These are phyloP conservation scores for Clarias laeviceps DNA, from an alignment of 2,797 vertebrate species.

Conservation along the genomic window DNA sequence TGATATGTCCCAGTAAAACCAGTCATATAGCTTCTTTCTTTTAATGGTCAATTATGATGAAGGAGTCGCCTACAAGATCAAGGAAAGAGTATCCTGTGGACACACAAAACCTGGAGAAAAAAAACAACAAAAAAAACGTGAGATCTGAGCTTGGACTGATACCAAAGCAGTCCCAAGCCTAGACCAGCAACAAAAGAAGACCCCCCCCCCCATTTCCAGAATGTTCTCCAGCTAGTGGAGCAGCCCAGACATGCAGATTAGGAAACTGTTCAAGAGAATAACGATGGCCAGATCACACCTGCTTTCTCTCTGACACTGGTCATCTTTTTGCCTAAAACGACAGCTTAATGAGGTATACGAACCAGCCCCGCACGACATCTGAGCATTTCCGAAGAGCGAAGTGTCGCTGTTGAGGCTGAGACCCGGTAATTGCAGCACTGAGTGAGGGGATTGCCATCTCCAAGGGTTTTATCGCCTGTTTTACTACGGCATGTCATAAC, in stretches of 20 bases:
- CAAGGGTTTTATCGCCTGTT: neutral
- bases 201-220: neutral
- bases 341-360: slow-evolving; percentile 31
- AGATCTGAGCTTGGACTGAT: neutral
- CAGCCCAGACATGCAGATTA: slow-evolving; percentile 40
- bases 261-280: slow-evolving; percentile 9
- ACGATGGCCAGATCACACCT: slow-evolving; percentile 39
- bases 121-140: neutral
- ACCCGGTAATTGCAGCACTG: neutral
- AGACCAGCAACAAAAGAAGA: neutral
- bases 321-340: slow-evolving; percentile 37
- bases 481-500: neutral
- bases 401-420: slow-evolving; percentile 2
- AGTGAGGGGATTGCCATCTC: slow-evolving; percentile 5
- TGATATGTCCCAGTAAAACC: neutral
- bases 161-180: neutral
- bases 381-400: slow-evolving; percentile 8
- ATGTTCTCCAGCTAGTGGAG: slow-evolving; percentile 12
- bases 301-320: slow-evolving; percentile 37
- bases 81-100: neutral
- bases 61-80: neutral
- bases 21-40: neutral
- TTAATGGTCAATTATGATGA: neutral
- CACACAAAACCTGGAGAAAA: neutral
- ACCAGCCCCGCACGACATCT: slow-evolving; percentile 5